Percentiles rank a stretch among this genome's conserved stretches.
phyloP scores from a whole-genome alignment of 1,140 invertebrate genomes.

The Leucophenga varia region DNA sequence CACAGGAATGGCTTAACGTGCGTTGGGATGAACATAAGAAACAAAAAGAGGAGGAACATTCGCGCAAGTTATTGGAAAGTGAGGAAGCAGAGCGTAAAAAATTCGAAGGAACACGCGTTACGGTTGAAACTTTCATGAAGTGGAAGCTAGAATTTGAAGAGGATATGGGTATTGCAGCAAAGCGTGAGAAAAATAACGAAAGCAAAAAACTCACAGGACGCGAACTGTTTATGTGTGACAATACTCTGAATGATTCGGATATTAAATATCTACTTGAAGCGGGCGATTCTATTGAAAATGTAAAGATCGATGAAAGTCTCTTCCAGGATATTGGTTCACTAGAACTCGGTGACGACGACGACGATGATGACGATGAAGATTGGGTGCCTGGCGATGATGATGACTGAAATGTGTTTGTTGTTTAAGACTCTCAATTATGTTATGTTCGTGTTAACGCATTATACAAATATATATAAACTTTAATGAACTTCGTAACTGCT shows the following conservation, averaged over 20 bases:
- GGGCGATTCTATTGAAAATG: conserved; percentile 73
- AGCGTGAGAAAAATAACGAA: conserved; percentile 70
- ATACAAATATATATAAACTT: too few species aligned
- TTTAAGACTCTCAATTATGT: conserved; percentile 19
- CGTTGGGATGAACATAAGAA: conserved; percentile 78
- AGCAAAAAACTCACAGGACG: conserved; percentile 78
- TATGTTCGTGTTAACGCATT: background rate
- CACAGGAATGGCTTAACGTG: conserved; percentile 89
- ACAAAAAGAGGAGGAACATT: conserved; percentile 69
- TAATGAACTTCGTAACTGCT: too few species aligned
- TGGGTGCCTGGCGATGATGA: conserved; percentile 46
- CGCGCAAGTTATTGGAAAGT: conserved; percentile 69
- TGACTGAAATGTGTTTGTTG: too few species aligned
- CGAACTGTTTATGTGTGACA: conserved; percentile 91
- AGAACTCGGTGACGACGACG: conserved; percentile 76
- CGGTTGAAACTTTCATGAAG: conserved; percentile 91
- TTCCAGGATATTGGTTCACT: conserved; percentile 92
- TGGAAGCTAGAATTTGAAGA: conserved; percentile 95
- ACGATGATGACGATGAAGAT: conserved; percentile 63
- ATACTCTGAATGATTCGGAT: conserved; percentile 91
- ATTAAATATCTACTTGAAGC: conserved; percentile 92
- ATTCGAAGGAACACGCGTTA: conserved; percentile 93
- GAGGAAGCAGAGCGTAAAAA: conserved; percentile 91
- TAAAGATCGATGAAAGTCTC: conserved; percentile 91
- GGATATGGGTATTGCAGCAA: conserved; percentile 79